phyloP scores from a whole-genome alignment of 2,888 invertebrate genomes.

The Cheilosia pagana region DNA sequence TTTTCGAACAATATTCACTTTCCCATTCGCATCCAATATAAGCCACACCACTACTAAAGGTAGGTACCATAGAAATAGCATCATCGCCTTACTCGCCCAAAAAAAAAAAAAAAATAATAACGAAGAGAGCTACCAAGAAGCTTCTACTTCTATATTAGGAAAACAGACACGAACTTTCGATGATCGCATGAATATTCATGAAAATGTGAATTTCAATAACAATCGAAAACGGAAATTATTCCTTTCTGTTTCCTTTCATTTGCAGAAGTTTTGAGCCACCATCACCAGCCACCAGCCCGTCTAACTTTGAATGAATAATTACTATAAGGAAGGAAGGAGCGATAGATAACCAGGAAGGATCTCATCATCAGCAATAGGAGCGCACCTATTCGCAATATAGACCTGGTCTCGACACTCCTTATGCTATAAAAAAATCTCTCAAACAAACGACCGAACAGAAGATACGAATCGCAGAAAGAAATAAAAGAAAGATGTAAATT shows the following conservation, averaged over 20 bases:
- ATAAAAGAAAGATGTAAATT: conserved; percentile 60
- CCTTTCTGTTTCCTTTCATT: conserved; percentile 74
- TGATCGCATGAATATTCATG: conserved; percentile 74
- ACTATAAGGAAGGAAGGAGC: conserved; percentile 50
- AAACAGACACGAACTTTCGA: conserved; percentile 74
- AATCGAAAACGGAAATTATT: conserved; percentile 75
- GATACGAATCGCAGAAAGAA: conserved; percentile 17
- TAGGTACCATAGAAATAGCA: conserved; percentile 9
- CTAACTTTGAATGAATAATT: conserved; percentile 75
- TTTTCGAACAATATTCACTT: conserved; percentile 32
- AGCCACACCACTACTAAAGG: neutral
- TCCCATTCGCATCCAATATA: conserved; percentile 10
- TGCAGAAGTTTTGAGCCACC: conserved; percentile 62
- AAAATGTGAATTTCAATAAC: conserved; percentile 75
- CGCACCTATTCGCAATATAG: conserved; percentile 35
- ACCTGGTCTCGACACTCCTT: conserved; percentile 48
- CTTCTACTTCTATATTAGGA: conserved; percentile 40
- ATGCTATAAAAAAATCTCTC: conserved; percentile 32
- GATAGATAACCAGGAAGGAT: conserved; percentile 55
- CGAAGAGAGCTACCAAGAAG: conserved; percentile 21
- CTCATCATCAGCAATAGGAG: conserved; percentile 62
- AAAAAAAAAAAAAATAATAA: conserved; percentile 3
- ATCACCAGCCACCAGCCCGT: neutral
- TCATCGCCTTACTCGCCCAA: neutral
- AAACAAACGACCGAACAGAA: conserved; percentile 26